Evolutionary conservation across 2,797 vertebrate genomes (phyloP).

Genomic region (Champsocephalus esox): DNA sequence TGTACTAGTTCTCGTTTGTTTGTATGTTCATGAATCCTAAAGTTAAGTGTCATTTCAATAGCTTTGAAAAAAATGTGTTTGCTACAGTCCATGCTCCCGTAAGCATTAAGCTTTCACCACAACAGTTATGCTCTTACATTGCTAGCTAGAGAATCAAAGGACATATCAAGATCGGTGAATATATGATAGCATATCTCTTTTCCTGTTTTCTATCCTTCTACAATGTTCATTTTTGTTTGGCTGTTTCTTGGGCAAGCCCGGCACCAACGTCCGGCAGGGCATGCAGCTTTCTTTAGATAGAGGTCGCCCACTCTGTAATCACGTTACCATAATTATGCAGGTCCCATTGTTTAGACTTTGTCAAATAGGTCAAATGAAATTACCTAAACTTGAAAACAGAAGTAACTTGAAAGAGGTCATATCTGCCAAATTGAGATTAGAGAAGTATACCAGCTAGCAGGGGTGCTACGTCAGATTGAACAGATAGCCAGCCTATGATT

Average conservation of each 20-base stretch:
- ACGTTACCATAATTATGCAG: conserved; percentile 55
- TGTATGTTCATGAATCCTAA: conserved; percentile 96
- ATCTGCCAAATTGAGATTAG: conserved; percentile 87
- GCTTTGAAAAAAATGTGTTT: conserved; percentile 86
- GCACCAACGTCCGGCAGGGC: conserved; percentile 69
- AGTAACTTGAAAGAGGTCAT: conserved; percentile 80
- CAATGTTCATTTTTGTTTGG: conserved; percentile 23
- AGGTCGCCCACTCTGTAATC: conserved; percentile 57
- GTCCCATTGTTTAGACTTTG: conserved; percentile 69
- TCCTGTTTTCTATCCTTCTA: conserved; percentile 67
- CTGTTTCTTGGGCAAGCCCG: conserved; percentile 68
- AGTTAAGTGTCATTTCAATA: conserved; percentile 94
- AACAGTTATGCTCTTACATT: conserved; percentile 75
- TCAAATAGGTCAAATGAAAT: conserved; percentile 78
- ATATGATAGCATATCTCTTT: conserved; percentile 74
- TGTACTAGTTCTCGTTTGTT: conserved; percentile 94
- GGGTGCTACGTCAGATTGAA: conserved; percentile 74
- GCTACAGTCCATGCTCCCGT: conserved; percentile 87
- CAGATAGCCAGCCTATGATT: conserved; percentile 80
- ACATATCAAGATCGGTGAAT: conserved; percentile 83
- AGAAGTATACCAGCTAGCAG: conserved; percentile 80
- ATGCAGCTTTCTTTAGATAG: conserved; percentile 67
- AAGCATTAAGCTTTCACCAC: conserved; percentile 83
- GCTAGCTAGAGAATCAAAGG: conserved; percentile 82
- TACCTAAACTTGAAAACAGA: conserved; percentile 73